Evolutionary conservation across 2,113 vertebrate genomes (phyloP).

Genomic region (Rhizomys pruinosus): DNA sequence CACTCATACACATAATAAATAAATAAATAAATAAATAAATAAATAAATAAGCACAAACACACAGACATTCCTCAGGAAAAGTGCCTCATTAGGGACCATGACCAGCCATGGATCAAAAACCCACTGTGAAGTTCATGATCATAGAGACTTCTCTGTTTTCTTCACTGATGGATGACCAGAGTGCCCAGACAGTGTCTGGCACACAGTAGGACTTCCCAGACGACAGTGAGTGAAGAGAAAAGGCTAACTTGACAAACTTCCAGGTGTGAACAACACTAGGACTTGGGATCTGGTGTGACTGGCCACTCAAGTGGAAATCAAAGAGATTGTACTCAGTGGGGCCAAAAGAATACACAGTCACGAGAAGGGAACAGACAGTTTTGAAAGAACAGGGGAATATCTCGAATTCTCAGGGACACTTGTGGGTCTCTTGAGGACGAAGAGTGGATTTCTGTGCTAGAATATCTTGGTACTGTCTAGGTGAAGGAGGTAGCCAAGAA

Average conservation of each 20-base stretch:
- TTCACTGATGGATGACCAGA: neutral
- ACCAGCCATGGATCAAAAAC: neutral
- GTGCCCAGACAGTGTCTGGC: neutral
- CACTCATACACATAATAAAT: too few species aligned
- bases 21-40: too few species aligned
- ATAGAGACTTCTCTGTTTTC: neutral
- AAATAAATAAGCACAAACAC: too few species aligned
- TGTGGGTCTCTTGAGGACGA: neutral
- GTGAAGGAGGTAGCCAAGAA: neutral
- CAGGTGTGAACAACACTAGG: neutral
- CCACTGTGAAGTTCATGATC: neutral
- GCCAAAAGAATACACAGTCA: neutral
- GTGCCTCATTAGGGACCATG: accelerated
- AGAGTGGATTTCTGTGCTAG: neutral
- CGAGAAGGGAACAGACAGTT: too few species aligned
- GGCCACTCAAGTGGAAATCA: neutral
- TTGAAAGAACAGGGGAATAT: neutral
- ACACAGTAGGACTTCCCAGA: neutral
- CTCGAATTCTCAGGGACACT: neutral
- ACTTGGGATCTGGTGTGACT: neutral
- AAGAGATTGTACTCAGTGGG: neutral
- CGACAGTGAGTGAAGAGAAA: neutral
- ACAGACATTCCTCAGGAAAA: neutral
- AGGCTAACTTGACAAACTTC: neutral
- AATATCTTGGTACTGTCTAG: neutral